Evolutionary conservation across 64 coral and sea anemone species (phyloP).

Genomic region (Porites australiensis): DNA sequence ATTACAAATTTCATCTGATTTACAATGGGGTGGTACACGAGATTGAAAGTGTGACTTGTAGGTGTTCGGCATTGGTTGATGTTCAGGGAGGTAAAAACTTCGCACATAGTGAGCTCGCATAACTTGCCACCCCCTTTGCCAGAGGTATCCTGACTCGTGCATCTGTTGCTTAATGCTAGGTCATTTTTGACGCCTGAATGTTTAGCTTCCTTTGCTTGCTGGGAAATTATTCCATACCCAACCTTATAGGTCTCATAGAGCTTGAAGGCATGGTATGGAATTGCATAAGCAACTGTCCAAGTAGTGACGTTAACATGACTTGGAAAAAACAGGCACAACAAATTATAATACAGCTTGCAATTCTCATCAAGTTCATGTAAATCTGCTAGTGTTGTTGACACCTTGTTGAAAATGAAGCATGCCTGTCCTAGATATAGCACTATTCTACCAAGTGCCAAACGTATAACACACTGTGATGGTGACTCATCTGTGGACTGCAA

Average conservation of each 20-base stretch:
- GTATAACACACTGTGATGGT: conserved; percentile 6
- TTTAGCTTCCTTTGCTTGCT: conserved; percentile 63
- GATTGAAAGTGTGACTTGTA: conserved; percentile 63
- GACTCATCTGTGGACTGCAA: conserved; percentile 29
- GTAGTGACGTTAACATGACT: conserved; percentile 61
- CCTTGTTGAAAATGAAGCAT: conserved; percentile 46
- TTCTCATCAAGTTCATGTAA: conserved; percentile 54
- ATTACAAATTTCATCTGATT: not conserved
- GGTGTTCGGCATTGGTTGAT: conserved; percentile 4
- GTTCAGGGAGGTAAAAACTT: conserved; percentile 52
- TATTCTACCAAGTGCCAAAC: conserved; percentile 32
- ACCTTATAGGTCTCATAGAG: conserved; percentile 8
- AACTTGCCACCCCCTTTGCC: conserved; percentile 73
- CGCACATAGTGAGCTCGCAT: conserved; percentile 60
- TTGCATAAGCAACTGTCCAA: conserved; percentile 72
- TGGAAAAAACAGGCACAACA: conserved; percentile 60
- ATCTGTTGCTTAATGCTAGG: conserved; percentile 32
- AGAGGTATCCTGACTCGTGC: not conserved
- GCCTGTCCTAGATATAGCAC: conserved; percentile 47
- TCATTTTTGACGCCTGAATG: conserved; percentile 52
- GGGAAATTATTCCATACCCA: conserved; percentile 50
- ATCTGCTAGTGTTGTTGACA: conserved; percentile 34
- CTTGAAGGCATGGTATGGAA: conserved; percentile 57
- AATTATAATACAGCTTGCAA: conserved; percentile 57
- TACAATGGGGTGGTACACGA: conserved; percentile 52